These are phyloP conservation scores for Mustela erminea DNA, from an alignment of 2,797 vertebrate species.

Conservation along the genomic window DNA sequence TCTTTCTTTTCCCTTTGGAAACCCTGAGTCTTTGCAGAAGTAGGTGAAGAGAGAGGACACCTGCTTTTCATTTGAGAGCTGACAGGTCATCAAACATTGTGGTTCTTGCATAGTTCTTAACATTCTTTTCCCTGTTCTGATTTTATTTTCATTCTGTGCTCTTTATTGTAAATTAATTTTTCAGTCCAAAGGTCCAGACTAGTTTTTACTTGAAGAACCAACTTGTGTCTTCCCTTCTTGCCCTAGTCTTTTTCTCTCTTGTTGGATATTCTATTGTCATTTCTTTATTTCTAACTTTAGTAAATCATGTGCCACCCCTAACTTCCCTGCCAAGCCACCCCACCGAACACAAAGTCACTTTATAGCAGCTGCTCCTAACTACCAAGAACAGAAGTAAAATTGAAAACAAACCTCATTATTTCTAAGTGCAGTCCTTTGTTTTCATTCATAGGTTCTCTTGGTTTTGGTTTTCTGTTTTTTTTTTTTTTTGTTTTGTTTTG, in stretches of 20 bases:
- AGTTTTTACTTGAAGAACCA: constrained; percentile 1
- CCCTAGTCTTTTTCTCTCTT: not conserved
- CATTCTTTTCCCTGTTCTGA: constrained; percentile 46
- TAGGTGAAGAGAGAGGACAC: not conserved
- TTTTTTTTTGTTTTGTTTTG: not conserved
- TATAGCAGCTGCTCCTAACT: not conserved
- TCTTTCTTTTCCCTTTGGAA: not conserved
- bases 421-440: not conserved
- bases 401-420: constrained; percentile 16
- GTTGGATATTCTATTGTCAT: not conserved
- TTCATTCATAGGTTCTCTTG: not conserved
- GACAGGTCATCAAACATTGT: constrained; percentile 56
- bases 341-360: not conserved
- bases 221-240: not conserved
- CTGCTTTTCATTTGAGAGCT: constrained; percentile 65
- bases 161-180: constrained; percentile 14
- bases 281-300: not conserved
- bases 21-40: not conserved
- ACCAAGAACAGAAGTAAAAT: constrained; percentile 42
- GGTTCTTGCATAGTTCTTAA: constrained; percentile 37
- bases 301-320: not conserved
- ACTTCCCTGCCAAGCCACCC: not conserved
- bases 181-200: not conserved
- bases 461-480: not conserved
- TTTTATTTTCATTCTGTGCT: constrained; percentile 57